Evolutionary conservation across 1,140 invertebrate species (phyloP), one percentile per base, ranked within the genome.

Genomic region (Atta colombica): DNA sequence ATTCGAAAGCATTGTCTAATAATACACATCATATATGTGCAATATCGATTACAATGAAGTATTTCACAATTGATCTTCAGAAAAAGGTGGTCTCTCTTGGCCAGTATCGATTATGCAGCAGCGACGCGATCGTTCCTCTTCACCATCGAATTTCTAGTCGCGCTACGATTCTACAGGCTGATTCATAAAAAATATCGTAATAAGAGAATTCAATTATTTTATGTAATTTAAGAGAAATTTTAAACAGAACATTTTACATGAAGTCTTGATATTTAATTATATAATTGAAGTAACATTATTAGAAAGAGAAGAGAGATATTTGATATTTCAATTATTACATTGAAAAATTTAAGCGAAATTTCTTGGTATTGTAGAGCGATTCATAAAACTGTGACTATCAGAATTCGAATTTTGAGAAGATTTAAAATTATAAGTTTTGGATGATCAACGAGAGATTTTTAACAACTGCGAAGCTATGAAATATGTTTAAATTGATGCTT

Each of bases 51-150:
- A 31, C 18, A 25, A 14, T 6, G 8, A n/a, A 55, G 3, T 14
- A 0, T 69, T 39, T 69, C 5, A 39, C 49, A 49, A 61, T 58
- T 39, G 31, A 25, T 58, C 55, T n/a, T 18, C 10, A 35, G 16
- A 31, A 6, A 25, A 39, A 55, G 14, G 14, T 39, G 6, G 35
- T 35, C 55, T 63, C 16, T 49, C 31, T 55, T 18, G 12, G 31
- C 2, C 5, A 25, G 74, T 87, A 85, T 84, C 85, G 78, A 89
- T 90, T 77, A 55, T 18, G 8, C 10, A 12, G 4, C 16, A 7
- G 55, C 75, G 61, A 51, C 28, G n/a, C 21, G 28, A 85, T 90
- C 39, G 74, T 49, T 8, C 25, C 55, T 85, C 51, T 72, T 86
- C 51, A 49, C 14, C 61, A 31, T 88, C 28, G 51, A 88, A 66